Base-by-base conservation (phyloP, 2,113 vertebrate species). In the Oncorhynchus masou region DNA sequence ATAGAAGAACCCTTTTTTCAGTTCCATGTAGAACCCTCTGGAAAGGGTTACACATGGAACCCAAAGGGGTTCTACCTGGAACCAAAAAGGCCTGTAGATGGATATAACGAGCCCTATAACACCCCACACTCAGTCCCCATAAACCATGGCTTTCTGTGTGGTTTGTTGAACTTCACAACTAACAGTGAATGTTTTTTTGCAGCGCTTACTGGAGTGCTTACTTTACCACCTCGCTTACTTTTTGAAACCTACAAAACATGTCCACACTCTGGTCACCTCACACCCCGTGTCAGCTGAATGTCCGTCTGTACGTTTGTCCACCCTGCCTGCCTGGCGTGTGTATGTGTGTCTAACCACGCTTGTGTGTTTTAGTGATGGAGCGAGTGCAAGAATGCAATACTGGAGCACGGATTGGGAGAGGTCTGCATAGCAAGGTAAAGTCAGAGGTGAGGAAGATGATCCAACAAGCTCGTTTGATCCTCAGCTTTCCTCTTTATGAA, bases 281-380 rank as follows among this genome's bases (percentile, higher is more conserved):
- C 79, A 83, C 79, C 59, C 59, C 8, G 1, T 78, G 11, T 64
- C 48, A 78, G 62, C 48, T 65, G 39, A 66, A 60, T 65, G 9
- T 39, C 4, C 25, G n/a, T 76, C 39, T 74, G 22, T 51, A 15
- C 25, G 57, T 45, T 15, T 54, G 20, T 74, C 59, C 27, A 31
- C 51, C 9, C 65, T 68, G 71, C 62, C 70, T 70, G 74, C 34
- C 25, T 90, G 88, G 39, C 39, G 74, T 70, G 57, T 87, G 84
- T 88, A 81, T 88, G 84, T 89, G 5, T 34, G 90, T 91, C 77
- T 92, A 89, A 91, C 86, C 83, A 85, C 76, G 87, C 89, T 92
- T 93, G 92, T 92, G 89, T 92, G 92, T 93, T 93, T 91, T 93
- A 93, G 92, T 92, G 92, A 91, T 89, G 90, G 91, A 92, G 91